Percentiles rank a stretch among this genome's conserved stretches.
Evolutionary conservation across 2,113 vertebrate genomes (phyloP).

Genomic region (Anhinga rufa): DNA sequence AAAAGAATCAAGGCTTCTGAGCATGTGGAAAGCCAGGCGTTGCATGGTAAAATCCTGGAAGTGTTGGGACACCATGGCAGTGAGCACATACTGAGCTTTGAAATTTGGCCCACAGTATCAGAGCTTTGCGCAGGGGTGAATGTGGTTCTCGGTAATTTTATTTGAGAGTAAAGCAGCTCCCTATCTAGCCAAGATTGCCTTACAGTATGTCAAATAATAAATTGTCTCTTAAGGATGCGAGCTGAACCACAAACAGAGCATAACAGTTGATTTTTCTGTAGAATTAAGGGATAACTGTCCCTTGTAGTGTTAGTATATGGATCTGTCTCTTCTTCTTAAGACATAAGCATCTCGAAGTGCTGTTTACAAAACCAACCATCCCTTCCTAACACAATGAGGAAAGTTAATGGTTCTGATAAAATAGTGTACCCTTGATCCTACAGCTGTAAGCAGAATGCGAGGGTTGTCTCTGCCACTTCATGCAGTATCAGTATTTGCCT

Average conservation of each 20-base stretch:
- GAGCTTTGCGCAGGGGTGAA: not conserved
- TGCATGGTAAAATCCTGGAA: not conserved
- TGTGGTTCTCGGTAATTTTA: not conserved
- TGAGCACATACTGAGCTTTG: not conserved
- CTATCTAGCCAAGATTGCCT: not conserved
- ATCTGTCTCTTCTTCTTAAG: not conserved
- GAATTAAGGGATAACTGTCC: not conserved
- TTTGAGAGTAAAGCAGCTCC: not conserved
- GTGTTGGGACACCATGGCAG: not conserved
- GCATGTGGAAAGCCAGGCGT: not conserved
- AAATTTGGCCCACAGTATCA: not conserved
- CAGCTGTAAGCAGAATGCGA: slow-evolving; percentile 6
- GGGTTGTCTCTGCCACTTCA: slow-evolving; percentile 8
- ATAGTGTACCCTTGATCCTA: slow-evolving; percentile 5
- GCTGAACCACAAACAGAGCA: not conserved
- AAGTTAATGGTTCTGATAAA: slow-evolving; percentile 47
- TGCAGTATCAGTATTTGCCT: slow-evolving; percentile 31
- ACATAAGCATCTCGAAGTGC: slow-evolving; percentile 7
- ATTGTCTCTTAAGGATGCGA: not conserved
- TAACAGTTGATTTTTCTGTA: not conserved
- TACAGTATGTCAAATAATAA: not conserved
- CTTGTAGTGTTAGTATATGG: not conserved
- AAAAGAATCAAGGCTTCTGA: not conserved
- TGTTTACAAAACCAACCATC: not conserved
- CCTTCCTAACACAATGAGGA: not conserved